Evolutionary conservation across 2,888 invertebrate genomes (phyloP).

Genomic region (Thymelicus lineola): DNA sequence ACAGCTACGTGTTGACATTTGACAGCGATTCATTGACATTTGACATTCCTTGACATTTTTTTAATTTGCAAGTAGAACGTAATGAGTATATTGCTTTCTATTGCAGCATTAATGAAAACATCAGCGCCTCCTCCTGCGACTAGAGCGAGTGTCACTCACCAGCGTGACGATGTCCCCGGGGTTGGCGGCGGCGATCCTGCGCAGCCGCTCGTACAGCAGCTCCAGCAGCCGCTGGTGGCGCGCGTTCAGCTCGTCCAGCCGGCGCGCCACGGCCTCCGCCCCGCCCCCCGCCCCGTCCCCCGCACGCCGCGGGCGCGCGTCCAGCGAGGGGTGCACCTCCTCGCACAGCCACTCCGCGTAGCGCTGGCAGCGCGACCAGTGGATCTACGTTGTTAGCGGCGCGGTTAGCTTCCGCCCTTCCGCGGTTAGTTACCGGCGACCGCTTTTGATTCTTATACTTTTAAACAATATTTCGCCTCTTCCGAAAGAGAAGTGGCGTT

Average conservation of each 20-base stretch:
- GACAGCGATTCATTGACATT: too few species aligned
- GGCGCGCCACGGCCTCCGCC: constrained; percentile 90
- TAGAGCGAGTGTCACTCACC: constrained; percentile 82
- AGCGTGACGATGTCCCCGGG: constrained; percentile 90
- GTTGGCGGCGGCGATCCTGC: constrained; percentile 87
- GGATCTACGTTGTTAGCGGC: constrained; percentile 89
- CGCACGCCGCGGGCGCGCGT: constrained; percentile 79
- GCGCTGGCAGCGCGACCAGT: constrained; percentile 93
- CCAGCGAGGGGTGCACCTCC: constrained; percentile 92
- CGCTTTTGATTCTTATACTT: constrained; percentile 42
- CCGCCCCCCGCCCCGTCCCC: constrained; percentile 76
- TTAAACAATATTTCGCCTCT: too few species aligned
- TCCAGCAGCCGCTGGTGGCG: constrained; percentile 90
- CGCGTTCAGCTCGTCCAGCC: constrained; percentile 92
- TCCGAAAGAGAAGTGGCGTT: too few species aligned
- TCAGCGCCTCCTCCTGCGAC: too few species aligned
- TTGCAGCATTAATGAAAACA: too few species aligned
- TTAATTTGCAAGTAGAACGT: too few species aligned
- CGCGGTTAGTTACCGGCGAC: constrained; percentile 48
- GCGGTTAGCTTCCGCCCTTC: constrained; percentile 71
- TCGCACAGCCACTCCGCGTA: constrained; percentile 93
- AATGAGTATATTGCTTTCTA: too few species aligned
- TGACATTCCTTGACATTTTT: too few species aligned
- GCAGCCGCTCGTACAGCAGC: constrained; percentile 88
- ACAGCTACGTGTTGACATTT: too few species aligned